Conservation (phyloP, 2,797 vertebrate species). For the Acanthurus tractus region DNA sequence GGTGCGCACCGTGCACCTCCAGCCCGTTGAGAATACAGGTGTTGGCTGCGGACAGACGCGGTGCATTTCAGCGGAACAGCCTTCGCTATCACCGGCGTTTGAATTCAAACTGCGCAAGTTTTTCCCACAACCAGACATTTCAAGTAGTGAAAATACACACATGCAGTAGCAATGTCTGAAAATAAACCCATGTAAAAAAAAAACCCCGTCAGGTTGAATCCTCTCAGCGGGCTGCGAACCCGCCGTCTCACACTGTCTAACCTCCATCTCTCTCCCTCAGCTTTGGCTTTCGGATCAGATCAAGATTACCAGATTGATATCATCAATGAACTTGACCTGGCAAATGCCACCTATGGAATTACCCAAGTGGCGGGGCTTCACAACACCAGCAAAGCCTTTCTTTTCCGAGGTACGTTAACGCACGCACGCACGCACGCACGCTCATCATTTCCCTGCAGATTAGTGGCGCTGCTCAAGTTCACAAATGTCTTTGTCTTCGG, state of each 20-base stretch:
- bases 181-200: background rate
- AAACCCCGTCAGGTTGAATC: slow-evolving; percentile 6
- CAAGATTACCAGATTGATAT: slow-evolving; percentile 93
- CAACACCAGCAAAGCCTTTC: slow-evolving; percentile 95
- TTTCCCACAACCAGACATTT: slow-evolving; percentile 9
- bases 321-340: slow-evolving; percentile 92
- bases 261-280: slow-evolving; percentile 76
- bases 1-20: slow-evolving; percentile 26
- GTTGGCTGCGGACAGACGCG: slow-evolving; percentile 45
- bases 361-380: slow-evolving; percentile 93
- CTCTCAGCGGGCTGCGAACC: background rate
- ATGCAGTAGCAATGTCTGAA: background rate
- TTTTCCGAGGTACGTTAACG: slow-evolving; percentile 91
- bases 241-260: slow-evolving; percentile 37
- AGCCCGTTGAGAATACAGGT: slow-evolving; percentile 57
- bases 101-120: slow-evolving; percentile 43
- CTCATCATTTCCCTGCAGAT: slow-evolving; percentile 3
- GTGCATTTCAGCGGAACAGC: slow-evolving; percentile 15
- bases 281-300: slow-evolving; percentile 91
- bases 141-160: slow-evolving; percentile 14
- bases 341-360: slow-evolving; percentile 92
- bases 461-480: slow-evolving; percentile 55
- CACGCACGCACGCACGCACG: slow-evolving; percentile 23
- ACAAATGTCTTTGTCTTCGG: slow-evolving; percentile 46
- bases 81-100: background rate